Conservation (phyloP, 1,140 invertebrate species). For the Cyphomyrmex costatus region DNA sequence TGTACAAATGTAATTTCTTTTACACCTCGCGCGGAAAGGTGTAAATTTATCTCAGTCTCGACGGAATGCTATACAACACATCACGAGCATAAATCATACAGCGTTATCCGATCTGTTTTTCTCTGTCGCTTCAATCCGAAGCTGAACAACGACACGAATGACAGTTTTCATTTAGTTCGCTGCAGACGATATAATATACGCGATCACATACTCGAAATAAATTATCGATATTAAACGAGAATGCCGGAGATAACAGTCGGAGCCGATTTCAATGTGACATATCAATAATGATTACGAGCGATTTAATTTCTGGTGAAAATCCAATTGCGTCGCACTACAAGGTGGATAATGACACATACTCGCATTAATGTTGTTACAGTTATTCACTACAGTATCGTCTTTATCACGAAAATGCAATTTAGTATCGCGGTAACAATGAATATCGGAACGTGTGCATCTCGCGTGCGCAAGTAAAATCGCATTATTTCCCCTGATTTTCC, state of each 20-base stretch:
- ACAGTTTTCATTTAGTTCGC: constrained; percentile 58
- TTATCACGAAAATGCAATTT: constrained; percentile 54
- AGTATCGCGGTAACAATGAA: constrained; percentile 37
- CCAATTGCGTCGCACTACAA: constrained; percentile 44
- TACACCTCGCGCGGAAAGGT: constrained; percentile 65
- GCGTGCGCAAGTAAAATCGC: constrained; percentile 6
- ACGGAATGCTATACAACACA: neutral
- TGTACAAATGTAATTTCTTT: constrained; percentile 48
- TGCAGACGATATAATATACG: constrained; percentile 36
- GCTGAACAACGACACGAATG: constrained; percentile 25
- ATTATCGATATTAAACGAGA: constrained; percentile 56
- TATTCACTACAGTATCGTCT: constrained; percentile 39
- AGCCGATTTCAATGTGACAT: constrained; percentile 33
- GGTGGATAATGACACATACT: constrained; percentile 30
- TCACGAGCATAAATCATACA: constrained; percentile 58
- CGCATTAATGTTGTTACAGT: constrained; percentile 39
- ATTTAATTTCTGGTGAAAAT: constrained; percentile 59
- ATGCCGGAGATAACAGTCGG: constrained; percentile 35
- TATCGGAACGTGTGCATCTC: constrained; percentile 27
- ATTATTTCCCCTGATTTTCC: constrained; percentile 59
- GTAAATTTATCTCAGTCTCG: constrained; percentile 65
- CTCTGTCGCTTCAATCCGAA: constrained; percentile 48
- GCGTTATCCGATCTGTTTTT: constrained; percentile 61
- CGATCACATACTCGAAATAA: constrained; percentile 42
- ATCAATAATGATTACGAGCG: constrained; percentile 47